Evolutionary conservation across 1,140 invertebrate genomes (phyloP), one percentile per base, ranked within the genome.

Genomic region (Drosophila pseudoananassae): DNA sequence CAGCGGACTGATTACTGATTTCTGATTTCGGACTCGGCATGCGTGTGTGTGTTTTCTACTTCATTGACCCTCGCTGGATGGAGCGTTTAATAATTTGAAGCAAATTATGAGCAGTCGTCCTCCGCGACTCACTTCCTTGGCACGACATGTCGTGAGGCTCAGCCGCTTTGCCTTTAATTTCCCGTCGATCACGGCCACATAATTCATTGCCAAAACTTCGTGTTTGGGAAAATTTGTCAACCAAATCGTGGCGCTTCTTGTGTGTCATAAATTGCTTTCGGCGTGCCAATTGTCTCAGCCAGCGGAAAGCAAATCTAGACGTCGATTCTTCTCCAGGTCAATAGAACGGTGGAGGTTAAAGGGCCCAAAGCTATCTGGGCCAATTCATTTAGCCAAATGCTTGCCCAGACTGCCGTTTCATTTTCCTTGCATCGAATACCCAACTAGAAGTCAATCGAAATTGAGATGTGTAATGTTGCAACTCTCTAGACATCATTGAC

Each of bases 201-300:
- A 88, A 88, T 88, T 88, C 87, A 88, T 88, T 70, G 33, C n/a
- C 31, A 2, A 36, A 36, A 10, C 53, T 56, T 88, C 83, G 83
- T 89, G 83, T 88, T 73, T 69, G 75, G 66, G 52, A 68, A 89
- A 88, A 88, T 88, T 88, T 88, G 83, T 88, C 83, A 88, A 88
- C 83, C 51, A 74, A 73, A 83, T 88, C 83, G 83, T 88, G 83
- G 83, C 60, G 72, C 65, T 58, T 77, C 65, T 77, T 77, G 52
- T 71, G 74, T 64, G 57, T 77, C 72, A 87, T 88, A 85, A 85
- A 85, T 88, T 88, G 57, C 75, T 56, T 40, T 59, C 38, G 23
- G 43, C 57, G 51, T 51, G 55, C 46, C 76, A 83, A 79, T 84
- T 83, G 60, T 66, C 40, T 59, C n/a, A 58, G 12, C 38, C 53